Evolutionary conservation across 92 coral and sea anemone genomes (phyloP).

Genomic region (Heteractis magnifica): DNA sequence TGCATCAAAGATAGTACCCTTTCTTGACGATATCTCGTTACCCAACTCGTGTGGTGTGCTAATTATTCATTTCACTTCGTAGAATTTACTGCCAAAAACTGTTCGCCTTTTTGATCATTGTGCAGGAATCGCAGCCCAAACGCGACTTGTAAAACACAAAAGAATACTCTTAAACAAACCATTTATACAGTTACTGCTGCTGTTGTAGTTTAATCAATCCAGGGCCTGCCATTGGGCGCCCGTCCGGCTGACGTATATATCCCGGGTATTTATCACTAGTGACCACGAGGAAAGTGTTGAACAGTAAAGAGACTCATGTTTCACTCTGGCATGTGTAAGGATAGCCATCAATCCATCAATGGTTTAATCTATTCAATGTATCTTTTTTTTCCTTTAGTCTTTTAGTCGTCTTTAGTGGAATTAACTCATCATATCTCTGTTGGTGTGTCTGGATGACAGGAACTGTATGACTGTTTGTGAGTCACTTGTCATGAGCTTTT

Average conservation of each 20-base stretch:
- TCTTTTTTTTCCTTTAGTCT: constrained; percentile 1
- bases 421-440: constrained; percentile 5
- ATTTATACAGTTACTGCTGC: background rate
- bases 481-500: background rate
- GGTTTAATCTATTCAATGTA: background rate
- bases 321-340: background rate
- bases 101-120: background rate
- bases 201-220: background rate
- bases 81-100: background rate
- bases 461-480: background rate
- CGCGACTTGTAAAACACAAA: background rate
- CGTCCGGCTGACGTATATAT: constrained; percentile 1
- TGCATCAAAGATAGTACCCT: background rate
- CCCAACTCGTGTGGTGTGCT: no score
- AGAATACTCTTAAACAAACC: constrained; percentile 1
- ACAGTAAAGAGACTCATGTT: background rate
- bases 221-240: constrained; percentile 16
- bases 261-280: background rate
- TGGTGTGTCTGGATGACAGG: constrained; percentile 4
- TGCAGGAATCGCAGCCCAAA: background rate
- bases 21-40: background rate
- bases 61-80: background rate
- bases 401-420: constrained; percentile 7
- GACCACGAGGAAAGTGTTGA: constrained; percentile 10
- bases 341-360: background rate